phyloP scores from a whole-genome alignment of 2,888 invertebrate species.

The Aromia moschata region DNA sequence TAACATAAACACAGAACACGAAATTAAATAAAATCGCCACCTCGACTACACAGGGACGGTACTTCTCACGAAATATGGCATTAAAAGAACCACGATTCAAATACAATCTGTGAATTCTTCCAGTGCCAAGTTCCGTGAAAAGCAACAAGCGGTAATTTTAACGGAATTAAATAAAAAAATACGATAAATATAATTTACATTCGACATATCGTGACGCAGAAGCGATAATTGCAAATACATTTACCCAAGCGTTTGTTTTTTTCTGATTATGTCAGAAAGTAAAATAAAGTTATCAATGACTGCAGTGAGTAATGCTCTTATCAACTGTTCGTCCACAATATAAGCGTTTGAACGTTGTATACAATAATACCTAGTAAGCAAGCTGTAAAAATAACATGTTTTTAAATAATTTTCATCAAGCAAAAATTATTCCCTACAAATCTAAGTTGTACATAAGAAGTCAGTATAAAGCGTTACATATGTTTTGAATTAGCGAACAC shows the following conservation, averaged over 20 bases:
- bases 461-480: too few species aligned
- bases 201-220: background rate
- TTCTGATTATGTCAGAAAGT: background rate
- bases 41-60: background rate
- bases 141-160: constrained; percentile 30
- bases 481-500: too few species aligned
- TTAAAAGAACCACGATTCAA: constrained; percentile 72
- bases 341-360: too few species aligned
- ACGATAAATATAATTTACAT: background rate
- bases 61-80: constrained; percentile 68
- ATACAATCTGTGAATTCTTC: constrained; percentile 74
- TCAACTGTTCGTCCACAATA: too few species aligned
- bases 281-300: background rate
- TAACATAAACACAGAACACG: too few species aligned
- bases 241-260: constrained; percentile 8
- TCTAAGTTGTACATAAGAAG: too few species aligned
- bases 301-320: background rate
- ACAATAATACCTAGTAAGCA: too few species aligned
- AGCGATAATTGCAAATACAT: constrained; percentile 3
- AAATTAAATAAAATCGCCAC: too few species aligned
- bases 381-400: too few species aligned
- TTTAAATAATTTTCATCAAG: too few species aligned
- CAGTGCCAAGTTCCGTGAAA: constrained; percentile 70
- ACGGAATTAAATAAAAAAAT: background rate
- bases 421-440: too few species aligned